These are phyloP conservation scores for Neopelma chrysocephalum DNA, from an alignment of 2,797 vertebrate genomes.

Conservation along the genomic window DNA sequence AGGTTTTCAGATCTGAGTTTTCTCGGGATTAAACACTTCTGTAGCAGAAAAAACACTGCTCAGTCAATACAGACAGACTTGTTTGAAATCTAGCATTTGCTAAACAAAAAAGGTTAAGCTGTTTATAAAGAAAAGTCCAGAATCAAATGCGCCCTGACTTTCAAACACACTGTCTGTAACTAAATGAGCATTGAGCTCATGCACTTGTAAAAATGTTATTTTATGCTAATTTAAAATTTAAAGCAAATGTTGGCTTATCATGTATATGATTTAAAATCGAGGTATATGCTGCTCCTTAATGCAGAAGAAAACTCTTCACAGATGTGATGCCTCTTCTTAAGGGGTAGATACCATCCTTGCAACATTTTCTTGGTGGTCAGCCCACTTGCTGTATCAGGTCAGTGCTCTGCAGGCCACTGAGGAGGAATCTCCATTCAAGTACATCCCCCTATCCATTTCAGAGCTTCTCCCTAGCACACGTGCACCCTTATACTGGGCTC, in stretches of 20 bases:
- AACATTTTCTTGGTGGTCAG: background rate
- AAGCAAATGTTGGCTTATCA: background rate
- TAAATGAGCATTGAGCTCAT: background rate
- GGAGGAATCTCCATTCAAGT: background rate
- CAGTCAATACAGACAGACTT: conserved; percentile 38
- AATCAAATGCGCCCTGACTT: background rate
- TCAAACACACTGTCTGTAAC: background rate
- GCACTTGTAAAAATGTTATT: background rate
- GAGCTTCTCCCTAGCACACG: background rate
- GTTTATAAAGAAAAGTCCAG: background rate
- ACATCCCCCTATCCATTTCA: background rate
- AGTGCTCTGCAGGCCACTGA: background rate
- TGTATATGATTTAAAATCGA: background rate
- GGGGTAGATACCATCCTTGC: background rate
- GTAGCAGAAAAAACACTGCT: conserved; percentile 17
- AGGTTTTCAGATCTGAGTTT: conserved; percentile 63
- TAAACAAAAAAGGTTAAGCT: background rate
- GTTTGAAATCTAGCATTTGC: conserved; percentile 16
- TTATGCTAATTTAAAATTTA: background rate
- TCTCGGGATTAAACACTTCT: conserved; percentile 49
- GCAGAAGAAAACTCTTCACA: background rate
- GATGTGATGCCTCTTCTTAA: background rate
- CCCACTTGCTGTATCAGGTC: background rate
- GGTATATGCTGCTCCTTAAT: background rate
- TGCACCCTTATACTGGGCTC: background rate